A percentile compares a stretch with the other conserved stretches of the same genome.
These are phyloP conservation scores for Tyrophagus putrescentiae DNA, from an alignment of 1,140 invertebrate species.

Conservation along the genomic window DNA sequence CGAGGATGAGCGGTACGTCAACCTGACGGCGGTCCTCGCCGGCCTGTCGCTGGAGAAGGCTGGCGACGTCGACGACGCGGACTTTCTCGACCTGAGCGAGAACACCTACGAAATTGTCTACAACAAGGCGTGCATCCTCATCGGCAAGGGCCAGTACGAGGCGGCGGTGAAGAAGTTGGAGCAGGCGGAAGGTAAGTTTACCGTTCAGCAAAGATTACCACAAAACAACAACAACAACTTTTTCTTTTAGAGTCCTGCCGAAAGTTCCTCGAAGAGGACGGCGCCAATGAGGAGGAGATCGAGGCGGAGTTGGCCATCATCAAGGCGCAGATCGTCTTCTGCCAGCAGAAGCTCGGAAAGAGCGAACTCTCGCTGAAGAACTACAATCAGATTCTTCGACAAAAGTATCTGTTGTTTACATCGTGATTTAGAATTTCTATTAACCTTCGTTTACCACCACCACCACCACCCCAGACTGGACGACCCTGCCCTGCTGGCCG, in stretches of 20 bases:
- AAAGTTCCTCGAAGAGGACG: slow-evolving; percentile 72
- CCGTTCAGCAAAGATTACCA: not conserved
- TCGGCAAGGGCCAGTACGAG: slow-evolving; percentile 49
- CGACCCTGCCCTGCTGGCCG: slow-evolving; percentile 67
- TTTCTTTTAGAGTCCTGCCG: slow-evolving; percentile 47
- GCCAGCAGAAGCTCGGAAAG: slow-evolving; percentile 53
- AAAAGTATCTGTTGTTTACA: slow-evolving; percentile 31
- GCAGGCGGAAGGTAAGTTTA: slow-evolving; percentile 47
- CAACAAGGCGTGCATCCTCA: slow-evolving; percentile 65
- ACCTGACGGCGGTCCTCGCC: slow-evolving; percentile 72
- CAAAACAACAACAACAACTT: slow-evolving; percentile 9
- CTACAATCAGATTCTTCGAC: slow-evolving; percentile 58
- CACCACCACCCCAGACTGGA: slow-evolving; percentile 32
- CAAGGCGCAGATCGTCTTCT: slow-evolving; percentile 70
- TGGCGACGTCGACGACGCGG: slow-evolving; percentile 31
- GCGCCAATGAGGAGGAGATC: slow-evolving; percentile 67
- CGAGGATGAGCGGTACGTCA: slow-evolving; percentile 80
- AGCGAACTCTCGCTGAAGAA: slow-evolving; percentile 47
- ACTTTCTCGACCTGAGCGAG: slow-evolving; percentile 41
- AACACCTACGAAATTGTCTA: slow-evolving; percentile 74
- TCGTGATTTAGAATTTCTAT: slow-evolving; percentile 19
- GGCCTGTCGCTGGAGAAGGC: slow-evolving; percentile 47
- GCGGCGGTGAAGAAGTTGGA: slow-evolving; percentile 68
- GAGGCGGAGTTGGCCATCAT: slow-evolving; percentile 76
- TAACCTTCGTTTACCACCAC: not conserved